These are phyloP conservation scores for Stenurella melanura DNA, from an alignment of 2,888 invertebrate species.

Conservation along the genomic window DNA sequence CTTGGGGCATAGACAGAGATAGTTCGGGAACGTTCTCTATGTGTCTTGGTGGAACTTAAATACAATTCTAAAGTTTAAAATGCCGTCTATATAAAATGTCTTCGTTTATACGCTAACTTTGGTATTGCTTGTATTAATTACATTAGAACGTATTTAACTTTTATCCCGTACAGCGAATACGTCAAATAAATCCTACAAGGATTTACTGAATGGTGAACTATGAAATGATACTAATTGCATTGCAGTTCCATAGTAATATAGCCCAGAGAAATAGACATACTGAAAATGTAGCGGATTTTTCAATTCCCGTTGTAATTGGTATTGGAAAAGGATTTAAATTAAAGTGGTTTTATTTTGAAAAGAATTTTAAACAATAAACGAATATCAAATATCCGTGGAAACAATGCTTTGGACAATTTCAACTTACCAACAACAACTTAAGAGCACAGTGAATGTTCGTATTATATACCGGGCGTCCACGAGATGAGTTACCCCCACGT, in stretches of 20 bases:
- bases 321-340: not conserved
- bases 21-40: conserved; percentile 45
- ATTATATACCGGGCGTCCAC: too few relatives aligned
- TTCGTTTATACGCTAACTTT: not conserved
- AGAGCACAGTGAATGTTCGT: too few relatives aligned
- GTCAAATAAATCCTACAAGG: not conserved
- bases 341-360: too few relatives aligned
- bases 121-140: not conserved
- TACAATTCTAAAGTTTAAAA: conserved; percentile 36
- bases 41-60: conserved; percentile 48
- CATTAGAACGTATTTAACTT: not conserved
- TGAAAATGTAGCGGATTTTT: not conserved
- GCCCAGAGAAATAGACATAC: not conserved
- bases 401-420: too few relatives aligned
- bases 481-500: too few relatives aligned
- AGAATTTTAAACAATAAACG: too few relatives aligned
- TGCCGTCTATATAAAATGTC: conserved; percentile 5
- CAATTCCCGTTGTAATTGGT: not conserved
- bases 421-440: too few relatives aligned
- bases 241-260: not conserved
- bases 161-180: not conserved
- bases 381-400: too few relatives aligned
- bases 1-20: conserved; percentile 50
- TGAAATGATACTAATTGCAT: not conserved
- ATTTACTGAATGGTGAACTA: not conserved